Evolutionary conservation across 2,888 invertebrate genomes (phyloP).

Genomic region (Nomada lathburiana): DNA sequence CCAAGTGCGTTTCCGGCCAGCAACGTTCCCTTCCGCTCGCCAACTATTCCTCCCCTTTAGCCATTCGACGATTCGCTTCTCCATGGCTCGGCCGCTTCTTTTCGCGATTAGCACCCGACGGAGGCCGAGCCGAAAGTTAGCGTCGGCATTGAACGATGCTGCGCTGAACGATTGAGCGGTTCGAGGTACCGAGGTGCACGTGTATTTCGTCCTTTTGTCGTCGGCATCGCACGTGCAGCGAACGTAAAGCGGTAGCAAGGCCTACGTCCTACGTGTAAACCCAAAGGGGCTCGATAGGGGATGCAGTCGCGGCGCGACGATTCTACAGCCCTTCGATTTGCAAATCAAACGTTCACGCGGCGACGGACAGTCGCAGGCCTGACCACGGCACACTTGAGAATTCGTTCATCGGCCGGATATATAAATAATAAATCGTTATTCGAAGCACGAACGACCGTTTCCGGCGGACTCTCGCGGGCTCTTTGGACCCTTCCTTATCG

Average conservation of each 20-base stretch:
- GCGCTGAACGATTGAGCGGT: no score
- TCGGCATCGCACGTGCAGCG: no score
- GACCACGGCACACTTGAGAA: conserved; percentile 9
- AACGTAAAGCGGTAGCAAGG: no score
- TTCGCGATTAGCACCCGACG: background rate
- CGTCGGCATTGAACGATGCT: background rate
- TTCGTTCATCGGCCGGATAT: background rate
- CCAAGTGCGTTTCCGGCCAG: conserved; percentile 68
- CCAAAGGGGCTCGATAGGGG: no score
- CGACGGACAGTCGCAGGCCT: background rate
- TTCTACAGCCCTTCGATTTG: conserved; percentile 68
- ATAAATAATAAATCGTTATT: conserved; percentile 9
- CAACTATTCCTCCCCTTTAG: conserved; percentile 23
- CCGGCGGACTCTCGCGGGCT: background rate
- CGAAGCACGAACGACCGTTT: conserved; percentile 1
- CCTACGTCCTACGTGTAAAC: no score
- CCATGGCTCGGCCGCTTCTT: conserved; percentile 29
- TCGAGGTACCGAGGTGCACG: no score
- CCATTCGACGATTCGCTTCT: conserved; percentile 3
- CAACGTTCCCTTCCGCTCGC: conserved; percentile 62
- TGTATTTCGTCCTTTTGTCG: no score
- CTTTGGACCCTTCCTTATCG: conserved; percentile 22
- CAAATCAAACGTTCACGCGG: conserved; percentile 70
- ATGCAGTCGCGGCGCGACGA: no score
- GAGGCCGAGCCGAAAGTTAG: background rate